Evolutionary conservation across 2,888 invertebrate species (phyloP).

Genomic region (Sabatieria punctata): DNA sequence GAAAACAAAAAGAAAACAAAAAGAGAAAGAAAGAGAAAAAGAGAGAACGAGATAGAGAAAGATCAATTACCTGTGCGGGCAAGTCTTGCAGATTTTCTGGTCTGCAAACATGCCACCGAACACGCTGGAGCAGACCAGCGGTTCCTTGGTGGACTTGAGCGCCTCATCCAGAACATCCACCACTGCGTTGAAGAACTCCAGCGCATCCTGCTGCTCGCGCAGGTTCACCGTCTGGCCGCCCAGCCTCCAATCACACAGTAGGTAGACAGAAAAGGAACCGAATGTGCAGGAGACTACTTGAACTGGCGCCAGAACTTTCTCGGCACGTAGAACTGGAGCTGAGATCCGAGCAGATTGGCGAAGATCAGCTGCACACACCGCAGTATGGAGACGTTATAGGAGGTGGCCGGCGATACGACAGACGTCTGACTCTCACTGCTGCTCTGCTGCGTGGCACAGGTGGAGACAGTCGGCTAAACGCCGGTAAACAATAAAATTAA

Average conservation of each 20-base stretch:
- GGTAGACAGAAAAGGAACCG: too few species aligned
- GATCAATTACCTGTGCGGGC: conserved; percentile 74
- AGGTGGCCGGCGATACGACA: too few species aligned
- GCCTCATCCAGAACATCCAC: conserved; percentile 92
- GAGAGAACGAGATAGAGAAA: too few species aligned
- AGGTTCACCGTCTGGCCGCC: too few species aligned
- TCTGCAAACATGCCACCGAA: conserved; percentile 92
- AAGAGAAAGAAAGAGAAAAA: too few species aligned
- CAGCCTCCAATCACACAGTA: too few species aligned
- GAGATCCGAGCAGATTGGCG: conserved; percentile 83
- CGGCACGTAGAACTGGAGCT: conserved; percentile 92
- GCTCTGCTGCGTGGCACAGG: too few species aligned
- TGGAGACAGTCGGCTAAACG: too few species aligned
- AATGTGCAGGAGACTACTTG: conserved; percentile 44
- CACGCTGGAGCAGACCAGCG: conserved; percentile 55
- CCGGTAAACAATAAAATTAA: too few species aligned
- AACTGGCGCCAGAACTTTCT: conserved; percentile 93
- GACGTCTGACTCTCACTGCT: too few species aligned
- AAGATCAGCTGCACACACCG: conserved; percentile 95
- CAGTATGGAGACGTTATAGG: conserved; percentile 78
- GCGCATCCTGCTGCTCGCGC: conserved; percentile 92
- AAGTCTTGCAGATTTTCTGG: conserved; percentile 96
- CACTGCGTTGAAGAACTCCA: conserved; percentile 93
- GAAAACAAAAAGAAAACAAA: too few species aligned
- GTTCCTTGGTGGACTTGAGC: conserved; percentile 70